A percentile compares a stretch with the other conserved stretches of the same genome.
Evolutionary conservation across 1,140 invertebrate species (phyloP).

Genomic region (Teleopsis dalmanni): DNA sequence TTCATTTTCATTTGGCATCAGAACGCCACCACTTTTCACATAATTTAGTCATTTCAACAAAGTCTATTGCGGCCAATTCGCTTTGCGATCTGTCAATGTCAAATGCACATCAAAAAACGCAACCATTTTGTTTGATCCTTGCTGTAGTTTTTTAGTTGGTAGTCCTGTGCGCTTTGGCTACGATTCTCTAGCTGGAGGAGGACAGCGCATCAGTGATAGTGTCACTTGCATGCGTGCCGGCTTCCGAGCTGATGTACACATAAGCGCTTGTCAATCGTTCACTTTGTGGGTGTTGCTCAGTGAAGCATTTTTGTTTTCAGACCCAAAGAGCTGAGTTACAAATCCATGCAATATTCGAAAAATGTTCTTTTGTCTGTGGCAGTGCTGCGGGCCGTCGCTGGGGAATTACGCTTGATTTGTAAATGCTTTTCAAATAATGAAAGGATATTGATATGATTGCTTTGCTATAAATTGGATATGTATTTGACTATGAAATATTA

Average conservation of each 20-base stretch:
- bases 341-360: background rate
- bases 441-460: background rate
- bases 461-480: background rate
- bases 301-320: background rate
- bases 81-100: constrained; percentile 17
- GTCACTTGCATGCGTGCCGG: background rate
- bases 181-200: background rate
- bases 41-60: constrained; percentile 40
- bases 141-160: background rate
- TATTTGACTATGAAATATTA: constrained; percentile 1
- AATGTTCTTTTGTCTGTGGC: background rate
- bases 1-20: too few species aligned
- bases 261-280: background rate
- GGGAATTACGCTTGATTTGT: constrained; percentile 7
- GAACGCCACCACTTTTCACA: constrained; percentile 37
- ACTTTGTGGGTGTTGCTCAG: background rate
- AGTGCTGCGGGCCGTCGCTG: background rate
- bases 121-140: constrained; percentile 5
- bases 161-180: constrained; percentile 2
- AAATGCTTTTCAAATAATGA: constrained; percentile 8
- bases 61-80: constrained; percentile 18
- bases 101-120: constrained; percentile 15
- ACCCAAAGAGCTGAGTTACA: background rate
- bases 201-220: background rate
- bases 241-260: background rate